Conservation (phyloP, 2,113 vertebrate genomes). For the Pterocles orientalis region DNA sequence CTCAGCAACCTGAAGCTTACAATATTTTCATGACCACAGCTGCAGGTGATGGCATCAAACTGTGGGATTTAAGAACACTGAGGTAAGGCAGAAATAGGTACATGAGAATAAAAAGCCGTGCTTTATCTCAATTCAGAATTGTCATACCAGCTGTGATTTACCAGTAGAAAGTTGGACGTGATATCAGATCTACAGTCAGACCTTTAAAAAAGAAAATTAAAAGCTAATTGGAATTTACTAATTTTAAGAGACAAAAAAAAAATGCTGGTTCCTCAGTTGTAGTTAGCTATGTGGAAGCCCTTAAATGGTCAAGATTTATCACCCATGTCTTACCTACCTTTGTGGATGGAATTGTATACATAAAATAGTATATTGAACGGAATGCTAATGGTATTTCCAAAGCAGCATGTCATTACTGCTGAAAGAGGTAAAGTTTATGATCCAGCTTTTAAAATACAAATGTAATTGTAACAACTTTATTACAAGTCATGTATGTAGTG, state of each 20-base stretch:
- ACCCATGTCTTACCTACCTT: not conserved
- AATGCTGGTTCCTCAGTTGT: not conserved
- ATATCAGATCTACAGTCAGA: not conserved
- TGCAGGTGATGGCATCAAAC: slow-evolving; percentile 83
- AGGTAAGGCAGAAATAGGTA: slow-evolving; percentile 71
- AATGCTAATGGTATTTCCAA: not conserved
- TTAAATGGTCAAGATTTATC: not conserved
- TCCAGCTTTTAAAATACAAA: not conserved
- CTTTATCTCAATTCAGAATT: not conserved
- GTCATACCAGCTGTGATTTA: not conserved
- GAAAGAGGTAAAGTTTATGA: not conserved
- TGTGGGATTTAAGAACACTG: slow-evolving; percentile 90
- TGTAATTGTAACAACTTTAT: not conserved
- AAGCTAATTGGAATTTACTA: not conserved
- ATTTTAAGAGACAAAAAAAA: not conserved
- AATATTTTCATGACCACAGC: slow-evolving; percentile 88
- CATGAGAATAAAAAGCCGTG: not conserved
- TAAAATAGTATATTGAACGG: not conserved
- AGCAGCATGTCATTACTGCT: not conserved
- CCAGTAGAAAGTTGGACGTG: not conserved
- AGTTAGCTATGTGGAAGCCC: not conserved
- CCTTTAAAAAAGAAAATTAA: not conserved
- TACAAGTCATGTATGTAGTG: not conserved
- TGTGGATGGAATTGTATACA: not conserved
- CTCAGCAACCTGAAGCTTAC: slow-evolving; percentile 78